phyloP scores from a whole-genome alignment of 2,113 vertebrate genomes.

The Megaleporinus macrocephalus region DNA sequence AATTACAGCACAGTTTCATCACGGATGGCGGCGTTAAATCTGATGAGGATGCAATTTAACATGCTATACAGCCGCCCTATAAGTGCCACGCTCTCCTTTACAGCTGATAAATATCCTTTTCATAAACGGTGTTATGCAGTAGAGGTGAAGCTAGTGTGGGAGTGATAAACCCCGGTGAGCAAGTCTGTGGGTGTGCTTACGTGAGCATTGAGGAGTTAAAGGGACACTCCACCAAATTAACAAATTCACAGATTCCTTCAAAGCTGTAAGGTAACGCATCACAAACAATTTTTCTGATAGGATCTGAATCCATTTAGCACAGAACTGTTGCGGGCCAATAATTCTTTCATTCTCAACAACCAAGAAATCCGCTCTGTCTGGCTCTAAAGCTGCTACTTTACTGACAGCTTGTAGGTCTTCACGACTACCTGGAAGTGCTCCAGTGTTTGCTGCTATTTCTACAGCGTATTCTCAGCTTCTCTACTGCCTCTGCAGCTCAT shows the following conservation, averaged over 20 bases:
- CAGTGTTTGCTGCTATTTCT: background rate
- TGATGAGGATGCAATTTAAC: background rate
- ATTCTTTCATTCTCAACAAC: background rate
- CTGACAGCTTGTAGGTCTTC: background rate
- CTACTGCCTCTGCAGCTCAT: background rate
- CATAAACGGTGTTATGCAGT: constrained; percentile 21
- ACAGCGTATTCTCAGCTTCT: background rate
- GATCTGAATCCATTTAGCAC: background rate
- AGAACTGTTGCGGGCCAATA: too few relatives aligned
- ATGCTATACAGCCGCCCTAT: background rate
- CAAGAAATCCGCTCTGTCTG: background rate
- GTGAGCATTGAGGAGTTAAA: constrained; percentile 18
- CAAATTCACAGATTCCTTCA: background rate
- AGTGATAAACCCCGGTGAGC: constrained; percentile 26
- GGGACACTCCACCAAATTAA: background rate
- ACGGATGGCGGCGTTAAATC: background rate
- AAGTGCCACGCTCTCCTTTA: constrained; percentile 4
- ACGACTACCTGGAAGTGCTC: background rate
- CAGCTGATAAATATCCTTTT: constrained; percentile 29
- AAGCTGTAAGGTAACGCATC: background rate
- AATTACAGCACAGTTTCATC: background rate
- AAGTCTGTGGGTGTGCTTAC: constrained; percentile 34
- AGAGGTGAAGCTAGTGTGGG: constrained; percentile 25
- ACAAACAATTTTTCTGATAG: background rate
- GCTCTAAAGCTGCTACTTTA: background rate